phyloP scores from a whole-genome alignment of 2,113 vertebrate genomes.

The Anolis sagrei region DNA sequence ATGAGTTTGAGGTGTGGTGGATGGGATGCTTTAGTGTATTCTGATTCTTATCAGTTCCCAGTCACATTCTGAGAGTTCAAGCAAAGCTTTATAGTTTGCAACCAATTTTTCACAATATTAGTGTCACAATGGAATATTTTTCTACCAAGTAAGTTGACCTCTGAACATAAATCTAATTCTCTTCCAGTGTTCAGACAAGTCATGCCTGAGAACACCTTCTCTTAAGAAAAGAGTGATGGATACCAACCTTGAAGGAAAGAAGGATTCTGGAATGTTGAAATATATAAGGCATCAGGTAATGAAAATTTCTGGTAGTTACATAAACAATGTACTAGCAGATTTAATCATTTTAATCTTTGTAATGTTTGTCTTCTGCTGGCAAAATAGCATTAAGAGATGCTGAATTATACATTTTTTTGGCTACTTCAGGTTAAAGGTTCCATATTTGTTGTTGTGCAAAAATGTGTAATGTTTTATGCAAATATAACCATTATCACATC shows the following conservation, averaged over 20 bases:
- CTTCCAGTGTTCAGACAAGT: constrained; percentile 94
- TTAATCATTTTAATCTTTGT: not conserved
- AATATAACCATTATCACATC: no score
- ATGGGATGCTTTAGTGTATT: not conserved
- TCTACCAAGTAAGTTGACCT: not conserved
- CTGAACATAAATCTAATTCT: not conserved
- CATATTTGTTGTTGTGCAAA: not conserved
- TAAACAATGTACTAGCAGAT: not conserved
- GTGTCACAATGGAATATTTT: not conserved
- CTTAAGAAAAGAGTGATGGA: constrained; percentile 92
- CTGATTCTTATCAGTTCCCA: not conserved
- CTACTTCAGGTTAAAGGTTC: not conserved
- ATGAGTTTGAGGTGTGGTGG: not conserved
- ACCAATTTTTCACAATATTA: not conserved
- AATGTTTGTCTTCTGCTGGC: not conserved
- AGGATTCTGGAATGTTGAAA: constrained; percentile 97
- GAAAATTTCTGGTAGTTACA: no score
- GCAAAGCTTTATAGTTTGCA: not conserved
- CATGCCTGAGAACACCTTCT: constrained; percentile 93
- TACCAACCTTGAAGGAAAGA: constrained; percentile 91
- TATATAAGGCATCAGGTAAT: constrained; percentile 96
- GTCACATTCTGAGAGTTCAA: not conserved
- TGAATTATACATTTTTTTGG: not conserved
- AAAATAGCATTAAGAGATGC: not conserved
- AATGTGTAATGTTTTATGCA: no score